These are phyloP conservation scores for Metallyticus violacea DNA, from an alignment of 2,888 invertebrate species.

Conservation along the genomic window DNA sequence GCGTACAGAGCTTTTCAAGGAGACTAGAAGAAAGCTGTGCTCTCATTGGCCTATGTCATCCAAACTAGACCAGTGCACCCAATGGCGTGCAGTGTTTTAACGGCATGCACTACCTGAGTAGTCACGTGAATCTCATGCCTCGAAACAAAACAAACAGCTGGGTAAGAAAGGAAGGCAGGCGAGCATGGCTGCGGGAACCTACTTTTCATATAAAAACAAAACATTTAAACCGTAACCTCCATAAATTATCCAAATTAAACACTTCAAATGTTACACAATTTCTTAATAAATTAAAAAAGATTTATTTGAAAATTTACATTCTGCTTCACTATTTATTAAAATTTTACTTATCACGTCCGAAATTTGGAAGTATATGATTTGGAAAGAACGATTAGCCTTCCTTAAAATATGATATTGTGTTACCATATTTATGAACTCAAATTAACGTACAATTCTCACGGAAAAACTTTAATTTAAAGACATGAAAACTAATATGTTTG, in stretches of 20 bases:
- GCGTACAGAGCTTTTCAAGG: conserved; percentile 51
- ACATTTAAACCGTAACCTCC: background rate
- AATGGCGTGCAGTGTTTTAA: conserved; percentile 49
- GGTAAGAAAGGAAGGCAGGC: conserved; percentile 24
- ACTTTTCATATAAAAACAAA: background rate
- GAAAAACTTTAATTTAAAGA: too few species aligned
- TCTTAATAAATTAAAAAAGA: too few species aligned
- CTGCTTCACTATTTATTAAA: too few species aligned
- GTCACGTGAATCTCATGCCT: conserved; percentile 73
- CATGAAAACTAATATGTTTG: too few species aligned
- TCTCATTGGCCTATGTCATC: conserved; percentile 52
- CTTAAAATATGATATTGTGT: too few species aligned
- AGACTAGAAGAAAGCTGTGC: conserved; percentile 41
- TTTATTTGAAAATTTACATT: too few species aligned
- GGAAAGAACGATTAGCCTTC: too few species aligned
- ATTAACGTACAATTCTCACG: too few species aligned
- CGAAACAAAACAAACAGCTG: conserved; percentile 64
- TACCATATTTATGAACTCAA: too few species aligned
- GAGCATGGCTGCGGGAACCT: background rate
- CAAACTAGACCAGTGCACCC: conserved; percentile 53
- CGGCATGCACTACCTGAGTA: conserved; percentile 50
- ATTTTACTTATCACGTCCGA: too few species aligned
- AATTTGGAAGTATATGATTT: too few species aligned
- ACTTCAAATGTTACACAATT: too few species aligned
- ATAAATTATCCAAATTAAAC: background rate